Conservation (phyloP, 2,888 invertebrate species). For the Rotaria macrura region DNA sequence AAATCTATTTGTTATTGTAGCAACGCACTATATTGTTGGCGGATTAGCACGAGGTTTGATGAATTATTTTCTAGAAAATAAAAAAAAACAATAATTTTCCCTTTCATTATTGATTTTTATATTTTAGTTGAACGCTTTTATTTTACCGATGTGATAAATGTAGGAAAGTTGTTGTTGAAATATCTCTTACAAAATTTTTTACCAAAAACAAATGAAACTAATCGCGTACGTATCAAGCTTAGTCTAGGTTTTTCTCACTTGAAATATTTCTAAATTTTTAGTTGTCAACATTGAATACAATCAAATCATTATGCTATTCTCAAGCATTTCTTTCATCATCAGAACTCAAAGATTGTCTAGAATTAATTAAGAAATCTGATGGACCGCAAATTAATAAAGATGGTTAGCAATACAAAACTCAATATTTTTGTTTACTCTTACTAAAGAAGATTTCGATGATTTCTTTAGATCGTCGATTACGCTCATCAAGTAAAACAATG, state of each 20-base stretch:
- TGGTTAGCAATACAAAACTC: not conserved
- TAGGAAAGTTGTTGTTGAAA: not conserved
- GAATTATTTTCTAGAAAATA: no score
- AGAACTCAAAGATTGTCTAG: not conserved
- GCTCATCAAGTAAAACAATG: not conserved
- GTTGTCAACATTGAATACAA: not conserved
- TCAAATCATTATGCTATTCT: slow-evolving; percentile 9
- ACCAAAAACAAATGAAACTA: not conserved
- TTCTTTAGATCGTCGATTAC: not conserved
- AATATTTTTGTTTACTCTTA: not conserved
- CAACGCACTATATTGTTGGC: not conserved
- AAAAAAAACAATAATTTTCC: not conserved
- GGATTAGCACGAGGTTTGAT: not conserved
- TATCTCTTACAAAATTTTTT: not conserved
- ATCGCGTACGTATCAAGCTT: not conserved
- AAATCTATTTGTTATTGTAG: not conserved
- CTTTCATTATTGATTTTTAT: not conserved
- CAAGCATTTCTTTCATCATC: not conserved
- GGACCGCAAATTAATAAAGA: slow-evolving; percentile 5
- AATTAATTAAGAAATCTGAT: not conserved
- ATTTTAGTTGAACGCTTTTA: not conserved
- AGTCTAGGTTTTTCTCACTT: not conserved
- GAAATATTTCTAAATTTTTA: not conserved
- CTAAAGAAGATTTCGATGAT: not conserved
- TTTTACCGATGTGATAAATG: slow-evolving; percentile 7